Conservation (phyloP, 1,140 invertebrate species). For the Pogonomyrmex californicus region DNA sequence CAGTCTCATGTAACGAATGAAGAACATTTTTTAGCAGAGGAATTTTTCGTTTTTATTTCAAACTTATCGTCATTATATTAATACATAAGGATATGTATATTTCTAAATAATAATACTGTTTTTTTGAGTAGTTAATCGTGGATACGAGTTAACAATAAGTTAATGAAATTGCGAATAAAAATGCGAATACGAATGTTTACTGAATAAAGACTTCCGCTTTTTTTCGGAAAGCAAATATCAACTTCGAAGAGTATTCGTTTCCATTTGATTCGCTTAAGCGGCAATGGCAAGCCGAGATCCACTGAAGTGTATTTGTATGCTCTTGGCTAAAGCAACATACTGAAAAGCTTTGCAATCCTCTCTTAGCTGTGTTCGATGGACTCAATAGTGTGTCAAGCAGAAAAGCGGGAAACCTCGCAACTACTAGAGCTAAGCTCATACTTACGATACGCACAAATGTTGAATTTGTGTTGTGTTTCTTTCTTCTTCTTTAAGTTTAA, state of each 20-base stretch:
- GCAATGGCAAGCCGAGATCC: slow-evolving; percentile 35
- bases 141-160: background rate
- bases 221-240: slow-evolving; percentile 34
- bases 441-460: slow-evolving; percentile 1
- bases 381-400: slow-evolving; percentile 42
- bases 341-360: slow-evolving; percentile 63
- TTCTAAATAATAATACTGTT: background rate
- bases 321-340: slow-evolving; percentile 61
- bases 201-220: background rate
- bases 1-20: background rate
- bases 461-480: background rate
- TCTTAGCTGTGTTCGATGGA: slow-evolving; percentile 53
- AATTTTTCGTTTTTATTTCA: background rate
- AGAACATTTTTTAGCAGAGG: background rate
- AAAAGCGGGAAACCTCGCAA: slow-evolving; percentile 29
- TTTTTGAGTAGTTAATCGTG: background rate
- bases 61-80: background rate
- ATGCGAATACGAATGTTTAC: background rate
- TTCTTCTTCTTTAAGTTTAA: background rate
- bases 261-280: slow-evolving; percentile 47
- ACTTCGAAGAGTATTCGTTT: slow-evolving; percentile 5
- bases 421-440: slow-evolving; percentile 22
- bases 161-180: background rate
- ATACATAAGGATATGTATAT: background rate
- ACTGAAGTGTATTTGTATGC: slow-evolving; percentile 60